phyloP scores from a whole-genome alignment of 1,140 invertebrate species.

The silkworm (Bombyx mori) region ASM3026992v2 NC_085113.1:10910001-10910500 shows the following conservation, averaged over 20 bases:
- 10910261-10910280: slow-evolving; percentile 18
- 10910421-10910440: slow-evolving; percentile 15
- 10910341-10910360: slow-evolving; percentile 37
- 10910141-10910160: slow-evolving; percentile 22
- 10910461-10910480: no score
- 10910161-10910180: slow-evolving; percentile 26
- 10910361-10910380: slow-evolving; percentile 46
- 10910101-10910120: slow-evolving; percentile 24
- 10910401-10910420: slow-evolving; percentile 32
- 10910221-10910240: slow-evolving; percentile 26
- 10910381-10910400: slow-evolving; percentile 38
- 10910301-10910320: slow-evolving; percentile 38
- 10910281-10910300: slow-evolving; percentile 31
- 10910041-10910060: slow-evolving; percentile 29
- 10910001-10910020: no score
- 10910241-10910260: slow-evolving; percentile 21
- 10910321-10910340: slow-evolving; percentile 37
- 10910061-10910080: slow-evolving; percentile 25
- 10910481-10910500: slow-evolving; percentile 11
- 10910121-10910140: slow-evolving; percentile 21
- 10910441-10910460: no score
- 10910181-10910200: slow-evolving; percentile 24
- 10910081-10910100: slow-evolving; percentile 36
- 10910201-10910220: slow-evolving; percentile 28
- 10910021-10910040: slow-evolving; percentile 16